These are phyloP conservation scores for Grapholita molesta DNA, from an alignment of 1,140 invertebrate genomes.

Conservation along the genomic window DNA sequence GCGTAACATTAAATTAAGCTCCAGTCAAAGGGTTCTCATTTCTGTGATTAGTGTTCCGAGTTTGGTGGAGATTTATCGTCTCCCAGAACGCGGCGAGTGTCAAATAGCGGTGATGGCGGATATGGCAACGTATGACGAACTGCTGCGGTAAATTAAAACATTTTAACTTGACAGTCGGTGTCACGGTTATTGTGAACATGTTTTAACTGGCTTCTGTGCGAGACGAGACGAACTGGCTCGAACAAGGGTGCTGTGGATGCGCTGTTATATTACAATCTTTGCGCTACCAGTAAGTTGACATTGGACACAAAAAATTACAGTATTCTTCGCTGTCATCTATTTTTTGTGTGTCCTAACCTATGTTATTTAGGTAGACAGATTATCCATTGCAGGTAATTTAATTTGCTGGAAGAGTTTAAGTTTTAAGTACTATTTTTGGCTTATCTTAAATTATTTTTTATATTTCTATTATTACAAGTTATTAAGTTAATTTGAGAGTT, in stretches of 20 bases:
- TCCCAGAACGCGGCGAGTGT: slow-evolving; percentile 48
- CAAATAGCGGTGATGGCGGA: slow-evolving; percentile 60
- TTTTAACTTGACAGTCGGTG: slow-evolving; percentile 68
- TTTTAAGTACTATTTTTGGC: no score
- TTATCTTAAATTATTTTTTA: no score
- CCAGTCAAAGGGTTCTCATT: slow-evolving; percentile 62
- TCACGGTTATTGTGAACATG: slow-evolving; percentile 47
- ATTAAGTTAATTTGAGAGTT: no score
- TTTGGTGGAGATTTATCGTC: slow-evolving; percentile 62
- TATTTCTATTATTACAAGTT: no score
- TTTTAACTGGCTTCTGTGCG: slow-evolving; percentile 53
- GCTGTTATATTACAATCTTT: no score
- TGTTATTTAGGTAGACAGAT: no score
- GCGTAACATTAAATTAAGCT: slow-evolving; percentile 40
- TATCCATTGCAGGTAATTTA: no score
- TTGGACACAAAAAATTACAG: no score
- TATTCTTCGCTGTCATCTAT: no score
- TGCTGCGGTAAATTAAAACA: slow-evolving; percentile 71
- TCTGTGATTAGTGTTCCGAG: slow-evolving; percentile 59
- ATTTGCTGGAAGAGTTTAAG: no score
- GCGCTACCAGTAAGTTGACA: no score
- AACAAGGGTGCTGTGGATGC: slow-evolving; percentile 31
- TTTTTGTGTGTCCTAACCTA: no score
- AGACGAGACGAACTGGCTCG: slow-evolving; percentile 9
- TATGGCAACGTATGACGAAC: slow-evolving; percentile 52